Conservation (phyloP, 92 coral and sea anemone genomes). For the Epizoanthus scotinus region DNA sequence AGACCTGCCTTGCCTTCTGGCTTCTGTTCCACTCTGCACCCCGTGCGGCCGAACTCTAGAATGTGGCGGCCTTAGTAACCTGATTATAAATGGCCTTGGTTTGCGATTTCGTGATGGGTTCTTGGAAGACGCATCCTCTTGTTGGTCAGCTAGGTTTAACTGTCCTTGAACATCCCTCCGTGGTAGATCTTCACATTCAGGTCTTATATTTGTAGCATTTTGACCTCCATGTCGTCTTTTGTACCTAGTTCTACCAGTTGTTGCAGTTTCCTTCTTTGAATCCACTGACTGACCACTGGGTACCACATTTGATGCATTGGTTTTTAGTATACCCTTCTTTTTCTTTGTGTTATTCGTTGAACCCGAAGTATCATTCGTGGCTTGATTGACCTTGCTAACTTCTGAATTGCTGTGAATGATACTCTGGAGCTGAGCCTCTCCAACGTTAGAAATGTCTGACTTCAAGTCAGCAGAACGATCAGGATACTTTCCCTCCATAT, state of each 20-base stretch:
- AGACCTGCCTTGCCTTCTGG: neutral
- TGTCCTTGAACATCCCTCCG: neutral
- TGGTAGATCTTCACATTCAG: neutral
- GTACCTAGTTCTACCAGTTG: neutral
- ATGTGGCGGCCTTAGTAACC: neutral
- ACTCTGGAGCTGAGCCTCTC: neutral
- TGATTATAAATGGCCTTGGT: conserved; percentile 11
- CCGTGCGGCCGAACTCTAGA: neutral
- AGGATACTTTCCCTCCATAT: too few relatives aligned
- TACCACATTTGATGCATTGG: neutral
- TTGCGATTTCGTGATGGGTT: neutral
- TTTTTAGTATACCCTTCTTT: conserved; percentile 14
- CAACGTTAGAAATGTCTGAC: neutral
- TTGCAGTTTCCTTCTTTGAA: neutral
- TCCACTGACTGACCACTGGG: neutral
- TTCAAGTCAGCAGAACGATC: too few relatives aligned
- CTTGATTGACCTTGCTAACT: neutral
- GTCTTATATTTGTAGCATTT: neutral
- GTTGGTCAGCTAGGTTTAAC: neutral
- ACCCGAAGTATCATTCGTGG: neutral
- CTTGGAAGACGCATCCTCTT: neutral
- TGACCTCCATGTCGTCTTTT: conserved; percentile 3
- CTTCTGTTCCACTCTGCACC: neutral
- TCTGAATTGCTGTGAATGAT: neutral
- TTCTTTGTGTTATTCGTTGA: neutral